Evolutionary conservation across 2,888 invertebrate species (phyloP).

Genomic region (Tenthredo mesomela): DNA sequence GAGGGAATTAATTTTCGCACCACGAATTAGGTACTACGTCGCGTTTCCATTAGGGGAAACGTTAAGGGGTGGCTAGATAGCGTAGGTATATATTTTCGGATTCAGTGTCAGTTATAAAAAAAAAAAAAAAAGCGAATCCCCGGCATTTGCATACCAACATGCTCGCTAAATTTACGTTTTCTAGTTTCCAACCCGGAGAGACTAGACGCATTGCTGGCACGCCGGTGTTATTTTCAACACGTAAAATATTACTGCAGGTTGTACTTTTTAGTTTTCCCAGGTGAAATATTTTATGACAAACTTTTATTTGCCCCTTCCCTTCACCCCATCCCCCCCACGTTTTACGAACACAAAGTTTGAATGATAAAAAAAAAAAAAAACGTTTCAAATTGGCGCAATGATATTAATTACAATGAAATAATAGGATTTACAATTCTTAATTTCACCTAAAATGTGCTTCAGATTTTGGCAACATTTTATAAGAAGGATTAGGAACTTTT

Average conservation of each 20-base stretch:
- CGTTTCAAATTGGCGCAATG: background rate
- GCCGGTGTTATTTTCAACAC: constrained; percentile 26
- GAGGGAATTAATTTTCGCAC: constrained; percentile 16
- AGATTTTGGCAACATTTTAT: background rate
- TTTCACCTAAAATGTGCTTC: background rate
- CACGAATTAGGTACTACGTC: background rate
- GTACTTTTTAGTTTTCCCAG: background rate
- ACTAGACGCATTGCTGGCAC: background rate
- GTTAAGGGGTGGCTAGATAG: background rate
- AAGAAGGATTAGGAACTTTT: background rate
- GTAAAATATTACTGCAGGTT: constrained; percentile 15
- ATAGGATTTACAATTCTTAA: background rate
- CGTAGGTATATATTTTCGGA: background rate
- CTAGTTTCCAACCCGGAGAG: constrained; percentile 12
- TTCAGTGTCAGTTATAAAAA: constrained; percentile 13
- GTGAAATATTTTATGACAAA: background rate
- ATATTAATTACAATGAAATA: background rate
- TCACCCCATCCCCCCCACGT: background rate
- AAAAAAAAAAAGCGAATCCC: background rate
- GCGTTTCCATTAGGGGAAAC: constrained; percentile 4
- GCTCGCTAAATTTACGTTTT: constrained; percentile 20
- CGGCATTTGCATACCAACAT: constrained; percentile 26
- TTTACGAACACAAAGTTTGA: background rate
- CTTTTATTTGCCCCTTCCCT: background rate
- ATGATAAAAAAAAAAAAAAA: background rate